phyloP scores from a whole-genome alignment of 92 coral and sea anemone genomes.

The Montipora capitata region DNA sequence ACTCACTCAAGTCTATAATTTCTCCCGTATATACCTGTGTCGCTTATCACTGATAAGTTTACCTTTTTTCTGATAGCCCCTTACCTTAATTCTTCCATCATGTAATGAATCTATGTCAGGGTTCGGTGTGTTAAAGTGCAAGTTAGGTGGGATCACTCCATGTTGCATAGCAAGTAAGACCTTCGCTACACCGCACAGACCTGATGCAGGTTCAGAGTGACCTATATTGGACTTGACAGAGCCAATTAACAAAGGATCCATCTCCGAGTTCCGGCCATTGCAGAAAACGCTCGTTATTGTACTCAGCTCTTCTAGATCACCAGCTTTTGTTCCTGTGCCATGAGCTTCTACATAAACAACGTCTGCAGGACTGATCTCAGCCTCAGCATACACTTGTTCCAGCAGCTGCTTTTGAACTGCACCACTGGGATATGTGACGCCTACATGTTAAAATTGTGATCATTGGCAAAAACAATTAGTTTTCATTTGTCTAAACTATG shows the following conservation, averaged over 20 bases:
- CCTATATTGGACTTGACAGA: slow-evolving; percentile 95
- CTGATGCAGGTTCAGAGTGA: slow-evolving; percentile 93
- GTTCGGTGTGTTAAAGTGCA: slow-evolving; percentile 87
- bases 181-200: slow-evolving; percentile 87
- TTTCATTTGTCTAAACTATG: not conserved
- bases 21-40: not conserved
- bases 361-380: slow-evolving; percentile 82
- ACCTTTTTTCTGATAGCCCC: not conserved
- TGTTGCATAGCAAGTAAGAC: slow-evolving; percentile 86
- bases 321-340: slow-evolving; percentile 95
- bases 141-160: slow-evolving; percentile 82
- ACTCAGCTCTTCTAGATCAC: slow-evolving; percentile 89
- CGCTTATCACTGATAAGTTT: not conserved
- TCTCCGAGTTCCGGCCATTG: slow-evolving; percentile 50
- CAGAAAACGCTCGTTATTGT: slow-evolving; percentile 83
- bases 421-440: slow-evolving; percentile 93
- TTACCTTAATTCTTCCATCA: slow-evolving; percentile 88
- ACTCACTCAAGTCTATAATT: too few species aligned
- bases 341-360: slow-evolving; percentile 88
- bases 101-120: slow-evolving; percentile 84
- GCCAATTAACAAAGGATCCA: slow-evolving; percentile 83
- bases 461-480: not conserved
- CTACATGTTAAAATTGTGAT: slow-evolving; percentile 28
- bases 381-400: slow-evolving; percentile 87
- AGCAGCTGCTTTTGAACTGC: slow-evolving; percentile 85